These are phyloP conservation scores for Oreochromis mossambicus DNA, from an alignment of 2,797 vertebrate species.

Conservation along the genomic window DNA sequence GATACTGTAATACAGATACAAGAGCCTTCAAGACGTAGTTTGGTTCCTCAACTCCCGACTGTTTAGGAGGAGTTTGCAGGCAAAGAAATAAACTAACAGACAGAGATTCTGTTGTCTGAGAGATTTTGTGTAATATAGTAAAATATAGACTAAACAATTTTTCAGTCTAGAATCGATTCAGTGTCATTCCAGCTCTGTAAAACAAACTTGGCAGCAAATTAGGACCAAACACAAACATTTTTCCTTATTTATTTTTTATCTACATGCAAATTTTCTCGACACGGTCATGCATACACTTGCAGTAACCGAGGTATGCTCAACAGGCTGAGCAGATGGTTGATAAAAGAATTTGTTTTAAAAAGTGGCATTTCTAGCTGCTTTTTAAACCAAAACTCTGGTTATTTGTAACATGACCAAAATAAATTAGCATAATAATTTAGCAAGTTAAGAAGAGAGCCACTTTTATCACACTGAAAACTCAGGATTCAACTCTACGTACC, in stretches of 20 bases:
- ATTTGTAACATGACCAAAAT: not conserved
- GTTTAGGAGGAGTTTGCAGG: not conserved
- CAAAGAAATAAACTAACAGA: not conserved
- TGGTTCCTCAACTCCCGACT: not conserved
- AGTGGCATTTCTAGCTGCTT: not conserved
- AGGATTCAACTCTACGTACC: not conserved
- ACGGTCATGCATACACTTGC: not conserved
- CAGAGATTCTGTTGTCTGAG: not conserved
- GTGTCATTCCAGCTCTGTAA: not conserved
- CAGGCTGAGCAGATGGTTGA: not conserved
- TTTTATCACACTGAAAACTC: not conserved
- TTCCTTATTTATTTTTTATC: not conserved
- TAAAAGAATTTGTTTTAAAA: fast-evolving
- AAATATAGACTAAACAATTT: not conserved
- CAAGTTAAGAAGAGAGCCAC: fast-evolving
- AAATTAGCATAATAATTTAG: not conserved
- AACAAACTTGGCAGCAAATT: not conserved
- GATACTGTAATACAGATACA: fast-evolving
- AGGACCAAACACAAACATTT: not conserved
- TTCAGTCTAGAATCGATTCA: not conserved
- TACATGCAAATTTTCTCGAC: not conserved
- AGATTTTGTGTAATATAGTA: not conserved
- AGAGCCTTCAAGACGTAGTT: not conserved
- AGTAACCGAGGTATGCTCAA: fast-evolving
- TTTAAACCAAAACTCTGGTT: not conserved